Base-by-base conservation (phyloP, 2,888 invertebrate genomes). In the Anorthoa munda region DNA sequence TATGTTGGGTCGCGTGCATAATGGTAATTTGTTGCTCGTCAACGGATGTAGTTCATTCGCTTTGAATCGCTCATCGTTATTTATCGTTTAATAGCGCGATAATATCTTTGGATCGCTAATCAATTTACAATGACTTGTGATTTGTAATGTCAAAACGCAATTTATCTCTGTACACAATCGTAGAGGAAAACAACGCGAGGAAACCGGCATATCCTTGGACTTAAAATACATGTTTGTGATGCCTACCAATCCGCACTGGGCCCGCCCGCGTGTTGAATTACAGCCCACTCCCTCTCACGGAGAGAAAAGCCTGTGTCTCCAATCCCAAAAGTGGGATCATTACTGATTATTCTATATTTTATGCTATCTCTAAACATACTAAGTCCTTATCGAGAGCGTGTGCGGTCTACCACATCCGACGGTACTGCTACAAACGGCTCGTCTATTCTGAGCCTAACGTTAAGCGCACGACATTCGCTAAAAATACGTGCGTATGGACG, bases 401-500 rank as follows among this genome's bases (percentile, higher is more conserved):
- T 82, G 72, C 66, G 67, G 66, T 81, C 68, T 72, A 60, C 65
- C 21, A 74, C 70, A 79, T 79, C 66, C 77, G 84, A 75, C 82
- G 75, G 31, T 46, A 66, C 46, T 63, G 73, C 76, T 23, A 64
- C 60, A 61, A 75, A 66, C 66, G 68, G 65, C 61, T 75, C 78
- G 80, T 83, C 80, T 85, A 79, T 83, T 80, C 81, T 59, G 65
- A 69, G 77, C 85, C 55, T 86, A 68, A 82, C 77, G 69, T 58
- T 81, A 72, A 65, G 61, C 82, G 75, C 83, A 85, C 77, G 86
- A 86, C 80, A 82, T 75, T 82, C 80, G 87, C 87, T 89, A 85
- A 88, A 88, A 88, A 88, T 88, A 87, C 84, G 82, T 82, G 80
- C 71, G 76, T 51, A 39, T 39, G n/a, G 56, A 70, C 75, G 85